These are phyloP conservation scores for Chaenodraco wilsoni DNA, from an alignment of 2,797 vertebrate species.

Conservation along the genomic window DNA sequence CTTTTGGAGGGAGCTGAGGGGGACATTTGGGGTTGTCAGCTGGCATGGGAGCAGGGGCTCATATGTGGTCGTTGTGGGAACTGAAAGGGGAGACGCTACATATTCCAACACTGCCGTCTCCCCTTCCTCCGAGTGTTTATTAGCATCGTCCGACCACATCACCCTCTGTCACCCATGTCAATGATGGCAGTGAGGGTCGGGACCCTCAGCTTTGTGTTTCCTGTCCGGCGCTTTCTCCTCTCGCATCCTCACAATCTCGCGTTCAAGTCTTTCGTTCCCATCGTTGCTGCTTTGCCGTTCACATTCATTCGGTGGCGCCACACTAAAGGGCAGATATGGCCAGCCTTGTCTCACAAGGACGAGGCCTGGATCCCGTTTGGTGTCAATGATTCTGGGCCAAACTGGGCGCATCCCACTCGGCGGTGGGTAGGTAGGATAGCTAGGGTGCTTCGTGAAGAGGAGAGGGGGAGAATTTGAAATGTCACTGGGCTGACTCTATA, in stretches of 20 bases:
- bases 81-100: slow-evolving; percentile 18
- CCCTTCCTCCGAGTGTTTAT: slow-evolving; percentile 52
- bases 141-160: slow-evolving; percentile 49
- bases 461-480: slow-evolving; percentile 38
- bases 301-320: slow-evolving; percentile 75
- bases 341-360: slow-evolving; percentile 80
- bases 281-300: slow-evolving; percentile 61
- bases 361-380: slow-evolving; percentile 65
- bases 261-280: slow-evolving; percentile 39
- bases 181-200: slow-evolving; percentile 47
- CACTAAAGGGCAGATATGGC: slow-evolving; percentile 61
- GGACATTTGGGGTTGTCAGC: slow-evolving; percentile 46
- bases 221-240: slow-evolving; percentile 37
- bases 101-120: slow-evolving; percentile 23
- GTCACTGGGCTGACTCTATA: slow-evolving; percentile 10
- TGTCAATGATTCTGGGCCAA: slow-evolving; percentile 54
- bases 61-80: slow-evolving; percentile 28
- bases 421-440: slow-evolving; percentile 5
- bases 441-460: slow-evolving; percentile 11
- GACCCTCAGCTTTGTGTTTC: slow-evolving; percentile 31
- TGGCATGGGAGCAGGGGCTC: slow-evolving; percentile 35
- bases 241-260: slow-evolving; percentile 47
- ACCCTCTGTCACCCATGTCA: slow-evolving; percentile 37
- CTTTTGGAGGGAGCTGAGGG: slow-evolving; percentile 52
- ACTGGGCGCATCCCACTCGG: slow-evolving; percentile 20